Conservation (phyloP, 2,797 vertebrate genomes). For the Hafferia zeledoni region DNA sequence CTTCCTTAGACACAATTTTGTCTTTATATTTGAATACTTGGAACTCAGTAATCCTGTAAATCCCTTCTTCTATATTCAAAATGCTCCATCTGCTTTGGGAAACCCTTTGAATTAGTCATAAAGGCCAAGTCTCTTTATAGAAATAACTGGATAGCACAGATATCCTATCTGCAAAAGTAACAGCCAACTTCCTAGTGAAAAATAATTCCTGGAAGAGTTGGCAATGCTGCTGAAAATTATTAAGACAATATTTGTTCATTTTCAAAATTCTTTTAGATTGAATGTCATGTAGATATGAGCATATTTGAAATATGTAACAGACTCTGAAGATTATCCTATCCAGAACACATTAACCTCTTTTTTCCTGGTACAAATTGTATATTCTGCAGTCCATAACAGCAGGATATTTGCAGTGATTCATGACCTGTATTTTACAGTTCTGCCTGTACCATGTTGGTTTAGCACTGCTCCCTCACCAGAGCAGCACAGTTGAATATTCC, state of each 20-base stretch:
- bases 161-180: neutral
- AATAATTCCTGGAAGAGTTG: neutral
- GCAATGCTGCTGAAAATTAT: neutral
- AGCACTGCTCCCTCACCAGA: neutral
- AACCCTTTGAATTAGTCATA: conserved; percentile 53
- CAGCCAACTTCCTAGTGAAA: neutral
- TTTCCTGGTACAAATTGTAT: neutral
- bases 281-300: neutral
- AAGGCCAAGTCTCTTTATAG: conserved; percentile 57
- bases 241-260: conserved; percentile 19
- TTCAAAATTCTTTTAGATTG: neutral
- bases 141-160: neutral
- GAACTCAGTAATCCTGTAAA: conserved; percentile 20
- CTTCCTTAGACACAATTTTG: neutral
- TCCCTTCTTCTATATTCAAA: conserved; percentile 23
- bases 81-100: conserved; percentile 39
- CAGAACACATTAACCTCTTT: neutral
- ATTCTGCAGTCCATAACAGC: neutral
- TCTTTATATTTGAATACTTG: conserved; percentile 2
- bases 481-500: neutral
- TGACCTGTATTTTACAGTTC: neutral
- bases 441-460: neutral
- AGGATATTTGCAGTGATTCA: rapidly evolving
- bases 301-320: neutral
- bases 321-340: neutral